phyloP scores from a whole-genome alignment of 2,888 invertebrate genomes.

The Serripes groenlandicus region DNA sequence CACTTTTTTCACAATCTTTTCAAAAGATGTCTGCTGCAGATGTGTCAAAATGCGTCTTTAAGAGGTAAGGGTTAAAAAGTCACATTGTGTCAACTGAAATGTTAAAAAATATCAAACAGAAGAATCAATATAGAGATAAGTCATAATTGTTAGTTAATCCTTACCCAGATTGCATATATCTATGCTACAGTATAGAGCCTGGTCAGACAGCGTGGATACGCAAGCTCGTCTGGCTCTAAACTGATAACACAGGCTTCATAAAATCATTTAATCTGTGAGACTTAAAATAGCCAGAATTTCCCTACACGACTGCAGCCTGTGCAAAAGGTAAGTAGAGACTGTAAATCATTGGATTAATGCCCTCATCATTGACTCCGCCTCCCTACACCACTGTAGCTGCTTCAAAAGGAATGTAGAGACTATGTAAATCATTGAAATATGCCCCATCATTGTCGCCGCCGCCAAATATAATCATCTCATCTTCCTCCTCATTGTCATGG shows the following conservation, averaged over 20 bases:
- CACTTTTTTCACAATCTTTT: too few relatives aligned
- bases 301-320: neutral
- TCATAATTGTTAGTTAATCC: too few relatives aligned
- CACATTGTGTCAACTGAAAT: too few relatives aligned
- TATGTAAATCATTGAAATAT: constrained; percentile 82
- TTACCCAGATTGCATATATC: too few relatives aligned
- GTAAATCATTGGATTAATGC: neutral
- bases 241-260: neutral
- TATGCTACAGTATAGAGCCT: too few relatives aligned
- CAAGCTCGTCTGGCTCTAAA: neutral
- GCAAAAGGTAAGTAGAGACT: neutral
- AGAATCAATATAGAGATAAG: too few relatives aligned
- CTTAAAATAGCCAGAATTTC: neutral
- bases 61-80: too few relatives aligned
- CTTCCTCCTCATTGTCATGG: constrained; percentile 82
- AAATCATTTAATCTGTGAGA: neutral
- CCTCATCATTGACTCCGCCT: neutral
- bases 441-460: constrained; percentile 85
- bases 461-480: constrained; percentile 84
- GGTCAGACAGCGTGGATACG: neutral
- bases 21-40: too few relatives aligned
- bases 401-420: constrained; percentile 79
- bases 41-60: too few relatives aligned
- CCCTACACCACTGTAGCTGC: constrained; percentile 44
- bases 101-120: too few relatives aligned